Base-by-base conservation (phyloP, 2,113 vertebrate genomes). In the Brevimyrus niger region DNA sequence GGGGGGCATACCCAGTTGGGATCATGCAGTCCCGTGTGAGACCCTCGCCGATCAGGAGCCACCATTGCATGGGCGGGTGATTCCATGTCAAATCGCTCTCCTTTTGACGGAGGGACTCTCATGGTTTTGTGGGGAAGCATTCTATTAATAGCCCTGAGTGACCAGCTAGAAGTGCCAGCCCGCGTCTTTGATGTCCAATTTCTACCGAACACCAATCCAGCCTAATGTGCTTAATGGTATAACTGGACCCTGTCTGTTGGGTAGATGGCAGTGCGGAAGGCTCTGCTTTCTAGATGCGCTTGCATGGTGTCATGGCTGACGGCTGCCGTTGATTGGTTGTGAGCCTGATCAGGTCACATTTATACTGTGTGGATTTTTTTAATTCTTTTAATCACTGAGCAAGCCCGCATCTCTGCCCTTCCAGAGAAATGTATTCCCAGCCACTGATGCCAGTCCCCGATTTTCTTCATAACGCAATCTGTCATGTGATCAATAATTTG, bases 401-500 rank as follows among this genome's bases (percentile, higher is more conserved):
- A 91, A 91, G 90, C 92, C 92, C 91, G 89, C 92, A 90, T 90
- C 65, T 47, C 86, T 23, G 23, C 83, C 65, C 3, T 91, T 91
- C 73, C 48, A 69, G 47, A 51, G 91, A 47, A 92, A 92, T 93
- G 92, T 94, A 93, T 94, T 93, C 92, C 88, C 47, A 86, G 94
- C 90, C 91, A 90, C 88, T 80, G 80, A 88, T 90, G 4, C 90
- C 89, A 91, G 93, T 92, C 94, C 93, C 94, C 93, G 93, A 95
- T 94, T 94, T 94, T 95, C 93, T 93, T 96, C 94, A 94, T 94
- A 94, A 94, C 93, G 88, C 94, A 95, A 95, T 96, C 95, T 95
- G 94, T 94, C 92, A 92, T 86, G 92, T 94, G 94, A 96, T 96
- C 95, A 96, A 96, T 96, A 96, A 96, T 96, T 95, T 93, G 95